Percentiles rank a stretch among this genome's conserved stretches.
Conservation (phyloP, 2,888 invertebrate genomes). For the Falcaria lacertinaria region DNA sequence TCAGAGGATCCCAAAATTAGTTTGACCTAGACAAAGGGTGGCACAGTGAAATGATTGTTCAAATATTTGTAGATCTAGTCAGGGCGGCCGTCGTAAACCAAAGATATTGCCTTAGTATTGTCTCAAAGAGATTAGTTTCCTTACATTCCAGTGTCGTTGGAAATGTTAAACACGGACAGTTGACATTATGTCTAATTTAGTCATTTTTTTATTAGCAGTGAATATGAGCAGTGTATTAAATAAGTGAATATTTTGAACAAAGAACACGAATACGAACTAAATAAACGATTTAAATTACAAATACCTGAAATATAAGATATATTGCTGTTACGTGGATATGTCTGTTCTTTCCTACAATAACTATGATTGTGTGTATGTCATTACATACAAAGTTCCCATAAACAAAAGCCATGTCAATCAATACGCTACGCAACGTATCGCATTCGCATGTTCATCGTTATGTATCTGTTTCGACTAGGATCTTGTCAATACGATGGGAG, state of each 20-base stretch:
- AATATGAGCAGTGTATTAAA: no score
- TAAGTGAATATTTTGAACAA: no score
- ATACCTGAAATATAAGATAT: no score
- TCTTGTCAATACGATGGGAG: not conserved
- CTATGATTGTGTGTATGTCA: no score
- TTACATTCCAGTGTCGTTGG: conserved; percentile 48
- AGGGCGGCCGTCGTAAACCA: conserved; percentile 63
- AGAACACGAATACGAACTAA: no score
- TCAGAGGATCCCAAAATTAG: conserved; percentile 62
- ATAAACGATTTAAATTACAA: no score
- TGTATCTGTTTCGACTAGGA: not conserved
- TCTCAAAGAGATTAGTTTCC: conserved; percentile 73
- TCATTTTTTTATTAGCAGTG: no score
- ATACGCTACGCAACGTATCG: not conserved
- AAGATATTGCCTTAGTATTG: conserved; percentile 70
- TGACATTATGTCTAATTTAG: conserved; percentile 2
- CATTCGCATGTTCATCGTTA: not conserved
- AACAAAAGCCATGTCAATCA: not conserved
- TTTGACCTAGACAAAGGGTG: conserved; percentile 72
- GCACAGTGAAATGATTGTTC: conserved; percentile 50
- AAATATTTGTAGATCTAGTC: conserved; percentile 71
- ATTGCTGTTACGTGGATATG: no score
- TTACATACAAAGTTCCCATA: not conserved
- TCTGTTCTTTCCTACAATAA: not conserved
- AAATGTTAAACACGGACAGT: conserved; percentile 25